Evolutionary conservation across 1,140 invertebrate species (phyloP).

Genomic region (Drosophila jambulina): DNA sequence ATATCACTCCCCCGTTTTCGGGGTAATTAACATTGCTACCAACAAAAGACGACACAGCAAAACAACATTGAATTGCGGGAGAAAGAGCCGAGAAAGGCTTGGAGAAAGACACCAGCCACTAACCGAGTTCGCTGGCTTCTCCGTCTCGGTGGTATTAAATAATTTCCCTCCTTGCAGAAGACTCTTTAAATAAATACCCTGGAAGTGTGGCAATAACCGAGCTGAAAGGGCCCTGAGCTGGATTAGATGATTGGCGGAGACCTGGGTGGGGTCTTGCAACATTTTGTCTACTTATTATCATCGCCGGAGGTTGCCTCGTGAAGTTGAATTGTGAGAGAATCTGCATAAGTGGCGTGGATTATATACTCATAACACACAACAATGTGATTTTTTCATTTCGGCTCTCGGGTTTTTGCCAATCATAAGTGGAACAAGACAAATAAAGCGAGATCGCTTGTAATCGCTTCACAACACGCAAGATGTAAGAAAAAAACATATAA

Average conservation of each 20-base stretch:
- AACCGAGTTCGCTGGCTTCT: conserved; percentile 26
- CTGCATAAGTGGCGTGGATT: conserved; percentile 55
- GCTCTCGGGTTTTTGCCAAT: conserved; percentile 21
- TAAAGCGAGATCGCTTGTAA: conserved; percentile 42
- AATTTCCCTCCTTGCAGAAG: conserved; percentile 45
- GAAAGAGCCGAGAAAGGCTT: conserved; percentile 21
- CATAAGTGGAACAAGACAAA: conserved; percentile 57
- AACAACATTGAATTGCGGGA: conserved; percentile 18
- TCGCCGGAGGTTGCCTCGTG: conserved; percentile 10
- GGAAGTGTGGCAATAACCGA: conserved; percentile 51
- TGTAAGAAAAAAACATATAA: neutral
- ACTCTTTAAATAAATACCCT: conserved; percentile 48
- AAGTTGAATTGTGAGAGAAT: conserved; percentile 71
- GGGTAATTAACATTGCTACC: conserved; percentile 75
- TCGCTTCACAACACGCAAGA: conserved; percentile 30
- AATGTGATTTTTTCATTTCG: conserved; percentile 33
- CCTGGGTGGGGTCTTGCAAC: conserved; percentile 38
- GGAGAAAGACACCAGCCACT: conserved; percentile 28
- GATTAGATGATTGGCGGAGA: conserved; percentile 63
- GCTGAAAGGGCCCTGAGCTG: conserved; percentile 54
- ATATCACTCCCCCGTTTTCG: conserved; percentile 57
- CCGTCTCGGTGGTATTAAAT: conserved; percentile 53
- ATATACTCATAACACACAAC: conserved; percentile 38
- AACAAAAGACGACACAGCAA: conserved; percentile 36
- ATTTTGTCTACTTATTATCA: conserved; percentile 39